Percentiles rank a stretch among this genome's conserved stretches.
phyloP scores from a whole-genome alignment of 2,113 vertebrate genomes.

The Maccullochella peelii region DNA sequence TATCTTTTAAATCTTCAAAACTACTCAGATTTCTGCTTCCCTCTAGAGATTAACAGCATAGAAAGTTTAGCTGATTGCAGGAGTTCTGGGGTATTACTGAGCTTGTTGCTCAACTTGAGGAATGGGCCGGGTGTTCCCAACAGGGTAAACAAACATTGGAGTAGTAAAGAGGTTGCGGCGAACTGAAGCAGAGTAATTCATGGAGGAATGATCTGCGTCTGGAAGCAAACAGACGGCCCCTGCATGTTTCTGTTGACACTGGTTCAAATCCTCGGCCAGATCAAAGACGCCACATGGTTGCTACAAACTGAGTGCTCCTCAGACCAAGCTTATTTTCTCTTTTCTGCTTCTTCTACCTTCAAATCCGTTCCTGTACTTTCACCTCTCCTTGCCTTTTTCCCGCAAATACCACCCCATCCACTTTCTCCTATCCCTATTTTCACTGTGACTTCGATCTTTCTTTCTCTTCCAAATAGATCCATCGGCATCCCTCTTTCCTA shows the following conservation, averaged over 20 bases:
- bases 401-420: conserved; percentile 24
- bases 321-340: conserved; percentile 59
- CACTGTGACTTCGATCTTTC: conserved; percentile 31
- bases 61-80: conserved; percentile 62
- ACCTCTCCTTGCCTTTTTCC: conserved; percentile 47
- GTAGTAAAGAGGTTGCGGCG: conserved; percentile 54
- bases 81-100: conserved; percentile 53
- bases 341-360: conserved; percentile 57
- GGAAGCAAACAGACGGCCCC: conserved; percentile 63
- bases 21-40: conserved; percentile 26
- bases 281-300: conserved; percentile 78
- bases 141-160: conserved; percentile 73
- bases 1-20: conserved; percentile 57
- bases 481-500: conserved; percentile 31
- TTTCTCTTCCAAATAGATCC: conserved; percentile 39
- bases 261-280: conserved; percentile 69
- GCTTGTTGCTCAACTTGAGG: conserved; percentile 60
- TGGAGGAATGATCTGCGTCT: conserved; percentile 68
- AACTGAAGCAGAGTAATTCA: conserved; percentile 58
- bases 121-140: conserved; percentile 56
- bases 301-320: conserved; percentile 46
- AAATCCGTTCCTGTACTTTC: conserved; percentile 50
- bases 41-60: conserved; percentile 37
- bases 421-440: conserved; percentile 42
- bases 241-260: conserved; percentile 71